These are phyloP conservation scores for Oreochromis niloticus DNA, from an alignment of 2,113 vertebrate genomes.

Conservation along the genomic window DNA sequence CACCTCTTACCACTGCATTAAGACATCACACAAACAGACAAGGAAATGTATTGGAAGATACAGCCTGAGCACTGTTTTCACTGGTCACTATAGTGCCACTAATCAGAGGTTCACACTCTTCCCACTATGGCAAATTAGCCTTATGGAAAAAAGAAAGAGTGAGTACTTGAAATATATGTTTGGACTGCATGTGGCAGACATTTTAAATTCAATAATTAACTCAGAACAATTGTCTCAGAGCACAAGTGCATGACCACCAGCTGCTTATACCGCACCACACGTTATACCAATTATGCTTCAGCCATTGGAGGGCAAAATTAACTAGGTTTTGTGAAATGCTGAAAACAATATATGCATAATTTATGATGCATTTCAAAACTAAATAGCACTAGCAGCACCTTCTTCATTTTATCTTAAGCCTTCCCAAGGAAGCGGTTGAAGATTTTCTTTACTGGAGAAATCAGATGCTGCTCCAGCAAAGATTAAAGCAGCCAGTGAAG, in stretches of 20 bases:
- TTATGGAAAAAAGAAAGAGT: background rate
- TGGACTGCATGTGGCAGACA: background rate
- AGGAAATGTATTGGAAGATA: background rate
- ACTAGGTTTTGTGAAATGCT: background rate
- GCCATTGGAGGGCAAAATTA: slow-evolving; percentile 33
- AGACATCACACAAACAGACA: background rate
- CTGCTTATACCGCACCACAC: background rate
- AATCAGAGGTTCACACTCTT: background rate
- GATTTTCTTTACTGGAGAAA: background rate
- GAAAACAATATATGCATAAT: background rate
- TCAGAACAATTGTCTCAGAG: background rate
- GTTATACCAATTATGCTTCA: background rate
- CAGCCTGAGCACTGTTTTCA: background rate
- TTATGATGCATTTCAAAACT: background rate
- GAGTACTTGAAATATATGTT: background rate
- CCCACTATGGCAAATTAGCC: background rate
- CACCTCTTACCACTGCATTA: background rate
- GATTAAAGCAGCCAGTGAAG: background rate
- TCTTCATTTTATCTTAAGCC: background rate
- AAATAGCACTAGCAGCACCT: background rate
- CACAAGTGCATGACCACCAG: slow-evolving; percentile 6
- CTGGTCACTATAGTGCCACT: background rate
- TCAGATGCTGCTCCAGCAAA: background rate
- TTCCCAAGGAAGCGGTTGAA: background rate
- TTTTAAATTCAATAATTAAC: background rate